Evolutionary conservation across 2,888 invertebrate genomes (phyloP), one percentile per base, ranked within the genome.

Genomic region (Spicauda simplicius): DNA sequence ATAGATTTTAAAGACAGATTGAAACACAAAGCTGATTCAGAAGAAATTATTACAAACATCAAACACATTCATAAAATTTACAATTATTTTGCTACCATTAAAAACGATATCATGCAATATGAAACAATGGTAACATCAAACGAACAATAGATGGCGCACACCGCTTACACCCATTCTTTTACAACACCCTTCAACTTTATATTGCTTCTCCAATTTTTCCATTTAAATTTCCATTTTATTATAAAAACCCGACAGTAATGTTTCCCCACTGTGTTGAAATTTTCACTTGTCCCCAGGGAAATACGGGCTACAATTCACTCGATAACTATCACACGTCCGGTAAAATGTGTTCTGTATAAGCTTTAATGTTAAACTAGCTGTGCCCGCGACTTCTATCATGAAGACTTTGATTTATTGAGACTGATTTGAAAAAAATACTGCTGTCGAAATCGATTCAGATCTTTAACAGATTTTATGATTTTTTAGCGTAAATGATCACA

Each of bases 181-280:
- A 50, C 66, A 66, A 57, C 62, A 16, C 59, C 64, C 64, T 41
- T 52, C 66, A 55, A 60, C 56, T 52, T 61, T 41, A 66, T 55
- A 63, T 63, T 48, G 63, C 50, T n/a, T n/a, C 55, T 50, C 53
- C 41, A 67, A 67, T 67, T 67, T 67, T 67, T 57, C 67, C 67
- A 67, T 61, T 67, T 67, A 52, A 67, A 67, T 67, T 61, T 67
- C 56, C 67, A 61, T 67, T 67, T 61, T 67, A 66, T 60, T 54
- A 65, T 65, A 67, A 65, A 67, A 61, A 56, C 67, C 56, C 61
- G 50, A 48, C 61, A 45, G 75, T 74, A 71, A 56, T 63, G 65
- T 66, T 68, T 63, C 69, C 64, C 70, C 71, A 45, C 60, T 68
- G 68, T 62, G 67, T 62, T 68, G 68, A 68, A 62, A 68, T 63